Evolutionary conservation across 2,888 invertebrate genomes (phyloP).

Genomic region (Fragum sueziense): DNA sequence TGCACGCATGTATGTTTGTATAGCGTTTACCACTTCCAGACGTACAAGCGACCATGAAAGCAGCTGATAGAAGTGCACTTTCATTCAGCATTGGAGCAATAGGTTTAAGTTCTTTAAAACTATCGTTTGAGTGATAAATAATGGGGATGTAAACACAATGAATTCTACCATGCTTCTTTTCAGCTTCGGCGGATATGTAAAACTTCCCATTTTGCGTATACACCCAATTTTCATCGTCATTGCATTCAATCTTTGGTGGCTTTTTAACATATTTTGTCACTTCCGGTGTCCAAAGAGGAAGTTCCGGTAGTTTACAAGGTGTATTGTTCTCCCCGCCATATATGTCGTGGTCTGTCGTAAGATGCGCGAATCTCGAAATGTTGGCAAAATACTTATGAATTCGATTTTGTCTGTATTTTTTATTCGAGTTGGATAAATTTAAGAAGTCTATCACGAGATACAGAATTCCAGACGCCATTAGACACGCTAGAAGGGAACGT

Average conservation of each 20-base stretch:
- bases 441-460: not conserved
- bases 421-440: not conserved
- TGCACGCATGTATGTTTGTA: conserved; percentile 87
- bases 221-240: conserved; percentile 88
- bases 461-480: not conserved
- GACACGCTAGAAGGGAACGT: not conserved
- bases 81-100: conserved; percentile 69
- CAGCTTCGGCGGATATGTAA: conserved; percentile 84
- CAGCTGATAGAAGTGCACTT: conserved; percentile 71
- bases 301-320: conserved; percentile 86
- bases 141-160: conserved; percentile 85
- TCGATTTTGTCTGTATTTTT: conserved; percentile 1
- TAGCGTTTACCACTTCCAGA: conserved; percentile 83
- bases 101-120: conserved; percentile 62
- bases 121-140: conserved; percentile 73
- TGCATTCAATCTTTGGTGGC: conserved; percentile 87
- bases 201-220: conserved; percentile 87
- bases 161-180: conserved; percentile 81
- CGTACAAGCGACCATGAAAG: conserved; percentile 76
- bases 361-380: not conserved
- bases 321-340: conserved; percentile 76
- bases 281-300: conserved; percentile 88
- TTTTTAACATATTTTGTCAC: conserved; percentile 88
- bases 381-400: conserved; percentile 16
- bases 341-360: not conserved